phyloP scores from a whole-genome alignment of 2,888 invertebrate species.

The Lamellibrachia satsuma region DNA sequence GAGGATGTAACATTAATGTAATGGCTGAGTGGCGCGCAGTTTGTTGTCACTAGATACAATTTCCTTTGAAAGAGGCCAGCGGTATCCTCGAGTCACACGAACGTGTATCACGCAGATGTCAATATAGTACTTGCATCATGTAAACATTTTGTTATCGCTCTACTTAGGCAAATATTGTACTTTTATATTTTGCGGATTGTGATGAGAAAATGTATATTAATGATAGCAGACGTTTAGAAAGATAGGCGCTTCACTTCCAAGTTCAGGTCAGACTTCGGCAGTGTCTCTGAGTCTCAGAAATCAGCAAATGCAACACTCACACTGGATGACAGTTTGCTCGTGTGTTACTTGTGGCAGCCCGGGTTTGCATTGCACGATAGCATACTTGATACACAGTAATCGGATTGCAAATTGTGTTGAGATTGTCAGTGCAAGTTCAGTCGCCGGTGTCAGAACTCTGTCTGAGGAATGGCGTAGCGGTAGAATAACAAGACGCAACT shows the following conservation, averaged over 20 bases:
- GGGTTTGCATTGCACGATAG: background rate
- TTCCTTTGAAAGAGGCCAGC: background rate
- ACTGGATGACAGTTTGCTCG: background rate
- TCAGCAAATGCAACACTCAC: background rate
- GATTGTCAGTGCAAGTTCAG: background rate
- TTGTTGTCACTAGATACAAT: conserved; percentile 12
- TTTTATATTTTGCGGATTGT: background rate
- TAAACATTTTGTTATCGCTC: background rate
- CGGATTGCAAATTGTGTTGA: conserved; percentile 9
- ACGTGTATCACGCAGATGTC: background rate
- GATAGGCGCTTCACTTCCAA: background rate
- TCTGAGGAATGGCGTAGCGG: background rate
- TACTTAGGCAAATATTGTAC: background rate
- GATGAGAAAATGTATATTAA: background rate
- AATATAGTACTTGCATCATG: background rate
- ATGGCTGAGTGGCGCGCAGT: conserved; percentile 3
- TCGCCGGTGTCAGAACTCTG: background rate
- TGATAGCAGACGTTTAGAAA: conserved; percentile 5
- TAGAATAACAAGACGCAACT: background rate
- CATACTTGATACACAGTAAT: background rate
- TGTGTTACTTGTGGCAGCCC: background rate
- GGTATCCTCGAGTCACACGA: background rate
- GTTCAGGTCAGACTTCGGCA: background rate
- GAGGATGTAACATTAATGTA: background rate
- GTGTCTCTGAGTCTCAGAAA: background rate